Evolutionary conservation across 2,797 vertebrate genomes (phyloP).

Genomic region (Cossypha polioptera): DNA sequence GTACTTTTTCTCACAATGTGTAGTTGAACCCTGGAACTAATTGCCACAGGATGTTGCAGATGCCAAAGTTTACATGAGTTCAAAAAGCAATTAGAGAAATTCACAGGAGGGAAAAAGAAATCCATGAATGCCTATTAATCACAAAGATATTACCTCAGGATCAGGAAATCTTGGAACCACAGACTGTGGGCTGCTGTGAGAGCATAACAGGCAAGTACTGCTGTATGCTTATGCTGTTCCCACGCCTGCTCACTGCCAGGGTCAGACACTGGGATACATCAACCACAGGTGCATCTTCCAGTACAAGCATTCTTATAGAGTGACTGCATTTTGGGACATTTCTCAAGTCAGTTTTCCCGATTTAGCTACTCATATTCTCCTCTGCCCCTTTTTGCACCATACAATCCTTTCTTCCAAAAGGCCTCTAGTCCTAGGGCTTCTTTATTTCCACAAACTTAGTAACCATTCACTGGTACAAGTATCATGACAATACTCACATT

Average conservation of each 20-base stretch:
- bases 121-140: constrained; percentile 28
- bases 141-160: constrained; percentile 36
- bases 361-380: background rate
- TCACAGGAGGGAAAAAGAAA: background rate
- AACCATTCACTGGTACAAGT: background rate
- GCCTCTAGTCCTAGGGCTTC: background rate
- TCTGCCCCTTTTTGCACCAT: background rate
- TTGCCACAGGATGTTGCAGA: constrained; percentile 61
- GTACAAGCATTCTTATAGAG: background rate
- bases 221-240: background rate
- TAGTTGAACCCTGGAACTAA: constrained; percentile 58
- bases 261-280: background rate
- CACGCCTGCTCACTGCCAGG: background rate
- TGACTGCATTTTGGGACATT: background rate
- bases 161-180: constrained; percentile 8
- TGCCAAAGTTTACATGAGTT: constrained; percentile 60
- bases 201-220: background rate
- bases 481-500: background rate
- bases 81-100: constrained; percentile 58
- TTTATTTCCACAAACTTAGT: background rate
- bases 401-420: background rate
- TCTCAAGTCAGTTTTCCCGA: background rate
- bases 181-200: background rate
- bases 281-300: background rate
- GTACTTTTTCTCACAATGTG: constrained; percentile 50